A percentile compares a stretch with the other conserved stretches of the same genome.
Conservation (phyloP, 2,797 vertebrate genomes). For the Delichon dasypus region DNA sequence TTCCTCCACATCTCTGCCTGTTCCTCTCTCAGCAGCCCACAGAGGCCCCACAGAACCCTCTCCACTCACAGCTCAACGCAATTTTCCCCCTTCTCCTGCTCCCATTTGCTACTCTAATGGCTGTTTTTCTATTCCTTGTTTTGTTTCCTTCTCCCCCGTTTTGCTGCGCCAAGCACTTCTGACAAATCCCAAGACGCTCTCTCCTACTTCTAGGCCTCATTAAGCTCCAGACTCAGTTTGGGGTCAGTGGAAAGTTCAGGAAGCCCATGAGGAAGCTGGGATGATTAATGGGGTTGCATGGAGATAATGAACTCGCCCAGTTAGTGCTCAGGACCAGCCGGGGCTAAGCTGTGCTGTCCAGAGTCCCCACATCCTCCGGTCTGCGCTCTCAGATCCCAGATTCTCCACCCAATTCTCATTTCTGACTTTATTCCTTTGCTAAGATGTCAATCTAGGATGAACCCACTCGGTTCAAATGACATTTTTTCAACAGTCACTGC, state of each 20-base stretch:
- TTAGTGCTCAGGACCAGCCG: not conserved
- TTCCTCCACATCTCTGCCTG: not conserved
- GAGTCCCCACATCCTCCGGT: not conserved
- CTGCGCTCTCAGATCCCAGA: not conserved
- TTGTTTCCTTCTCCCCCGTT: not conserved
- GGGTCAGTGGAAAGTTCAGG: constrained; percentile 35
- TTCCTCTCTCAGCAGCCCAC: not conserved
- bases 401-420: not conserved
- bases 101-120: not conserved
- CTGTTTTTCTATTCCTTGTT: not conserved
- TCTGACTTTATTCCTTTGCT: not conserved
- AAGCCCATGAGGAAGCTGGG: not conserved
- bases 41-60: not conserved
- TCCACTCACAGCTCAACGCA: not conserved
- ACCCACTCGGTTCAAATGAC: accelerated
- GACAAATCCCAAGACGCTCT: not conserved
- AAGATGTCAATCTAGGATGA: not conserved
- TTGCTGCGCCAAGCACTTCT: not conserved
- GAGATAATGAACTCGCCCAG: not conserved
- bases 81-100: not conserved
- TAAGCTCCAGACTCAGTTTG: not conserved
- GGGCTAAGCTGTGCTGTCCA: not conserved
- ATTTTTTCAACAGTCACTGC: not conserved
- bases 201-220: not conserved
- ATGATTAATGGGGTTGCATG: not conserved